Percentiles rank a stretch among this genome's conserved stretches.
These are phyloP conservation scores for Trididemnum clinides DNA, from an alignment of 23 tunicate species.

Conservation along the genomic window DNA sequence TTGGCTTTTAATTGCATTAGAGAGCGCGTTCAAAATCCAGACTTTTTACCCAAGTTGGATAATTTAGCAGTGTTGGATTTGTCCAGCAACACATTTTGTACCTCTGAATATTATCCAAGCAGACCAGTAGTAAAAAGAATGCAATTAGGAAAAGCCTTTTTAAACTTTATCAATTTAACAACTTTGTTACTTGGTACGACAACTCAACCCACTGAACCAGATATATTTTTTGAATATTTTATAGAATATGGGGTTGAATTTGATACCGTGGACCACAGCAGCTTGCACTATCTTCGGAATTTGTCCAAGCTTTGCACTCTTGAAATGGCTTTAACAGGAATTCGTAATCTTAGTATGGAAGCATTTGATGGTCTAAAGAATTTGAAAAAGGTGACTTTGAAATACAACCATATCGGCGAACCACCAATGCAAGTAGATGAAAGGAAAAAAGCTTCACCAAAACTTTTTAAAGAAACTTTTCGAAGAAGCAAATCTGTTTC, in stretches of 20 bases:
- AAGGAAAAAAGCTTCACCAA: background rate
- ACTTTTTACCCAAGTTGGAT: background rate
- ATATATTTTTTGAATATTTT: background rate
- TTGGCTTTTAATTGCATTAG: conserved; percentile 4
- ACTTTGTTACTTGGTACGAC: background rate
- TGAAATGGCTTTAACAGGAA: background rate
- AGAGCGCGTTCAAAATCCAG: background rate
- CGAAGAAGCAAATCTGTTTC: background rate
- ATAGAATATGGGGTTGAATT: background rate
- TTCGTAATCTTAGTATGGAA: background rate
- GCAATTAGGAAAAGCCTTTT: background rate
- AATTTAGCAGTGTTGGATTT: background rate
- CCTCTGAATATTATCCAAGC: background rate
- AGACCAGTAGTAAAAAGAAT: background rate
- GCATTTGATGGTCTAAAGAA: background rate
- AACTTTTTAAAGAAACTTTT: background rate
- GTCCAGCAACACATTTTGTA: conserved; percentile 4
- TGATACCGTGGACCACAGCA: background rate
- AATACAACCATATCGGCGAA: background rate
- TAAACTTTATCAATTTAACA: background rate
- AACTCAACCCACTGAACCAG: background rate
- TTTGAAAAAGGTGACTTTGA: background rate
- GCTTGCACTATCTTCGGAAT: background rate
- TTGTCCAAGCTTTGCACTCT: background rate
- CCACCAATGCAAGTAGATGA: too few relatives aligned